Evolutionary conservation across 2,113 vertebrate genomes (phyloP).

Genomic region (Dolichotis patagonum): DNA sequence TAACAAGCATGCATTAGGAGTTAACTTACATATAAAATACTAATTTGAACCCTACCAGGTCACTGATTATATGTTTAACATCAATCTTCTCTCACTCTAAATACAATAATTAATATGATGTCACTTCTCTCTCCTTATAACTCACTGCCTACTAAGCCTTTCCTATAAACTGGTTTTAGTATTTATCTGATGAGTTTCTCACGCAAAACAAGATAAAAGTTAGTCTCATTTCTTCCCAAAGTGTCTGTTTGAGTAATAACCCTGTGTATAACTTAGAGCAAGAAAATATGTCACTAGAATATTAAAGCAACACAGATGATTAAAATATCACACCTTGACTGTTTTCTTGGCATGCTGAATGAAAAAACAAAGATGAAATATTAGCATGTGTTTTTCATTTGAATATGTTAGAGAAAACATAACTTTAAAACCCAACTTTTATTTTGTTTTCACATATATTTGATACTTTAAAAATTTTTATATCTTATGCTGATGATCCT

Average conservation of each 20-base stretch:
- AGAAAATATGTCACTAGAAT: conserved; percentile 76
- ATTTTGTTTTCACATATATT: conserved; percentile 77
- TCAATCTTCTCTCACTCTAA: conserved; percentile 50
- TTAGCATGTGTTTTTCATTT: conserved; percentile 83
- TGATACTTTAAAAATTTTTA: conserved; percentile 37
- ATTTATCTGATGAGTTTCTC: conserved; percentile 61
- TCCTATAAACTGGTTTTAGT: conserved; percentile 68
- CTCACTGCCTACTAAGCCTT: background rate
- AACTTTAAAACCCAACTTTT: background rate
- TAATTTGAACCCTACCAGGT: background rate
- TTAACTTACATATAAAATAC: conserved; percentile 51
- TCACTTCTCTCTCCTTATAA: background rate
- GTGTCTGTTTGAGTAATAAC: conserved; percentile 70
- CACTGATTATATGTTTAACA: conserved; percentile 43
- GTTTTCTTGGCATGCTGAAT: conserved; percentile 80
- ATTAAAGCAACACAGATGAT: conserved; percentile 84
- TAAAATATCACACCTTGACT: conserved; percentile 87
- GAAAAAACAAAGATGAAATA: conserved; percentile 78
- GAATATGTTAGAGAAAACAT: conserved; percentile 73
- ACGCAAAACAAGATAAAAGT: conserved; percentile 74
- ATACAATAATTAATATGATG: conserved; percentile 55
- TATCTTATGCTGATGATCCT: conserved; percentile 32
- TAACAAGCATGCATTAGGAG: conserved; percentile 15
- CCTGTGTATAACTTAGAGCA: conserved; percentile 42
- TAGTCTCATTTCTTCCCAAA: conserved; percentile 60